Evolutionary conservation across 1,140 invertebrate species (phyloP).

Genomic region (Aphelinus atriplicis): DNA sequence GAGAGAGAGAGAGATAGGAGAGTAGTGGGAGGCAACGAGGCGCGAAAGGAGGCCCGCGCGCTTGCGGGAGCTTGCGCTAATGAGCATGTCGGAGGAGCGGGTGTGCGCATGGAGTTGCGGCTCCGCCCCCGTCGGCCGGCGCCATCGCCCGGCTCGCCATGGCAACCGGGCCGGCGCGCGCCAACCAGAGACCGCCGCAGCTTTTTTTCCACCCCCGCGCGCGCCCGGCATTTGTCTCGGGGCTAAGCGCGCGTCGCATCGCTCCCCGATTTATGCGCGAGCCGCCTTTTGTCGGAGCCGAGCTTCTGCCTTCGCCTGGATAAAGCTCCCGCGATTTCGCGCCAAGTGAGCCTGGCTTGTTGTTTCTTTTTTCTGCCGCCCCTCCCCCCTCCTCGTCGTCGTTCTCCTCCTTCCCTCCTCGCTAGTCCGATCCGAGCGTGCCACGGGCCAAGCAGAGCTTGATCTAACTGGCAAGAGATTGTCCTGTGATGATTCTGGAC

Average conservation of each 20-base stretch:
- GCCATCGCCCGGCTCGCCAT: slow-evolving; percentile 24
- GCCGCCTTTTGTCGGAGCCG: not conserved
- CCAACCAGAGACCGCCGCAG: not conserved
- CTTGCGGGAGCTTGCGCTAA: not conserved
- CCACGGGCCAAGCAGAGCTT: too few relatives aligned
- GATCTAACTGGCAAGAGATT: too few relatives aligned
- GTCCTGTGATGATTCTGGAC: too few relatives aligned
- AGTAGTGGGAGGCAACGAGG: too few relatives aligned
- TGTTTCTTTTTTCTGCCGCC: not conserved
- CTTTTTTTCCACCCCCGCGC: not conserved
- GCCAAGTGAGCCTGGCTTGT: not conserved
- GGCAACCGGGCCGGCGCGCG: slow-evolving; percentile 14
- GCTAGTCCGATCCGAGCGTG: too few relatives aligned
- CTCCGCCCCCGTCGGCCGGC: not conserved
- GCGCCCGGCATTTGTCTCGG: slow-evolving; percentile 8
- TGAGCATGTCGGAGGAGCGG: not conserved
- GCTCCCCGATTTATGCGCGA: not conserved
- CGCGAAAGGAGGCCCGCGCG: not conserved
- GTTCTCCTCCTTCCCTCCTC: too few relatives aligned
- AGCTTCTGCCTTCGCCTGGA: not conserved
- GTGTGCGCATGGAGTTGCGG: not conserved
- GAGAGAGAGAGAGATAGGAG: too few relatives aligned
- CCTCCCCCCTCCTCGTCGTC: too few relatives aligned
- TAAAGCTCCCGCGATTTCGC: too few relatives aligned
- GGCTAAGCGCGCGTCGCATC: slow-evolving; percentile 21